These are phyloP conservation scores for Podotricha telesiphe DNA, from an alignment of 2,888 invertebrate species.

Conservation along the genomic window DNA sequence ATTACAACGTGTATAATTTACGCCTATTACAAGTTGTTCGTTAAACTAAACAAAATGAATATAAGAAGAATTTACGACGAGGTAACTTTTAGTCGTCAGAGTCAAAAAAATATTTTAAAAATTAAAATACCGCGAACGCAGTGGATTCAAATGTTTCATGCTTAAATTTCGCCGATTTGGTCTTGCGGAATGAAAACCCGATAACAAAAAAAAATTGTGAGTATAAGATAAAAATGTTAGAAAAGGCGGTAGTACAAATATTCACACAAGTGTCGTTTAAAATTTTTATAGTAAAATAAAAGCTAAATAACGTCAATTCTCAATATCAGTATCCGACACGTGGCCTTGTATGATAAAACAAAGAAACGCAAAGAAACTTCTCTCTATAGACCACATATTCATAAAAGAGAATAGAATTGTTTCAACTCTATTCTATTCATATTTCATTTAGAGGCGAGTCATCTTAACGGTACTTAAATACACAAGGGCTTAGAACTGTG, in stretches of 20 bases:
- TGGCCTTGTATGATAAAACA: conserved; percentile 3
- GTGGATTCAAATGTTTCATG: no score
- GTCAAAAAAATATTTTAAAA: background rate
- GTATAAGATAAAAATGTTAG: background rate
- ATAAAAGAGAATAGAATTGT: conserved; percentile 16
- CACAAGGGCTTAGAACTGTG: conserved; percentile 24
- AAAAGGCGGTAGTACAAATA: background rate
- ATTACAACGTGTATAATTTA: conserved; percentile 38
- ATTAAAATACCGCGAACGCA: no score
- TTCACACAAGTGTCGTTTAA: background rate
- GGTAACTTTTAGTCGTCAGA: background rate
- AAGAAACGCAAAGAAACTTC: background rate
- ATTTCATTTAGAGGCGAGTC: conserved; percentile 16
- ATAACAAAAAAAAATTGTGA: background rate
- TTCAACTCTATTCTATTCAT: conserved; percentile 16
- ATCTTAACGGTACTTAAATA: conserved; percentile 32
- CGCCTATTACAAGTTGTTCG: background rate
- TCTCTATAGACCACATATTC: conserved; percentile 17
- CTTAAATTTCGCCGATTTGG: no score
- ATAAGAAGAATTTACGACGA: background rate
- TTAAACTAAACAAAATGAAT: background rate
- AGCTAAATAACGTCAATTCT: conserved; percentile 6
- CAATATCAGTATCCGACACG: background rate
- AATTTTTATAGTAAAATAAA: background rate
- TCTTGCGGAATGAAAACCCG: no score